These are phyloP conservation scores for Falco berigora DNA, from an alignment of 2,797 vertebrate genomes.

Conservation along the genomic window DNA sequence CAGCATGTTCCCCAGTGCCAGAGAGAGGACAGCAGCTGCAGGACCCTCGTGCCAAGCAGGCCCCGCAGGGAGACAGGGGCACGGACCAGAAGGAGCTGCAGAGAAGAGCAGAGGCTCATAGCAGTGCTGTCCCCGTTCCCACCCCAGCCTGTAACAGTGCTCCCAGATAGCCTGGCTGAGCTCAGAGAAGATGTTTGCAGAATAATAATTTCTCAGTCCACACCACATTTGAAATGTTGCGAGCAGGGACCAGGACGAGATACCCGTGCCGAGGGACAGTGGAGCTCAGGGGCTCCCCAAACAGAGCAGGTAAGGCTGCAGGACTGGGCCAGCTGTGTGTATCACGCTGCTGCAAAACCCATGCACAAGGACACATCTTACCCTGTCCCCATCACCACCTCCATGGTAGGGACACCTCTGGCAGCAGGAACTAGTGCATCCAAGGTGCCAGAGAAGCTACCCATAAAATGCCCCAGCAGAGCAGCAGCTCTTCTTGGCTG, in stretches of 20 bases:
- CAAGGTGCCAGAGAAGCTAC: neutral
- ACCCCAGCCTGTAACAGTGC: neutral
- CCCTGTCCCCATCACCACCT: neutral
- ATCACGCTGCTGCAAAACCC: neutral
- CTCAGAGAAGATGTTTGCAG: neutral
- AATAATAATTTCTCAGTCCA: neutral
- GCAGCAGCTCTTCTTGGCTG: neutral
- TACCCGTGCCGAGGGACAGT: neutral
- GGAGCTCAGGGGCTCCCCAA: neutral
- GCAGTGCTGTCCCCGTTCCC: neutral
- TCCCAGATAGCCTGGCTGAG: neutral
- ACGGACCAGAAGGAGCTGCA: neutral
- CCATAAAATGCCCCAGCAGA: neutral
- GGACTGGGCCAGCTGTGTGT: neutral
- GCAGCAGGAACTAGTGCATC: neutral
- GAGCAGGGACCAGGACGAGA: neutral
- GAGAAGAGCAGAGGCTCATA: neutral
- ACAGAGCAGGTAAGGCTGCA: neutral
- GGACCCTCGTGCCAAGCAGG: neutral
- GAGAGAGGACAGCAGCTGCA: neutral
- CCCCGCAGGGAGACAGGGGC: neutral
- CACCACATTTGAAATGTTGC: fast-evolving
- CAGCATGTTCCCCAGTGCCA: neutral
- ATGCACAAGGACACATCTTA: neutral
- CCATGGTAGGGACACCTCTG: neutral